phyloP scores from a whole-genome alignment of 1,140 invertebrate species.

The Heliothis virescens region DNA sequence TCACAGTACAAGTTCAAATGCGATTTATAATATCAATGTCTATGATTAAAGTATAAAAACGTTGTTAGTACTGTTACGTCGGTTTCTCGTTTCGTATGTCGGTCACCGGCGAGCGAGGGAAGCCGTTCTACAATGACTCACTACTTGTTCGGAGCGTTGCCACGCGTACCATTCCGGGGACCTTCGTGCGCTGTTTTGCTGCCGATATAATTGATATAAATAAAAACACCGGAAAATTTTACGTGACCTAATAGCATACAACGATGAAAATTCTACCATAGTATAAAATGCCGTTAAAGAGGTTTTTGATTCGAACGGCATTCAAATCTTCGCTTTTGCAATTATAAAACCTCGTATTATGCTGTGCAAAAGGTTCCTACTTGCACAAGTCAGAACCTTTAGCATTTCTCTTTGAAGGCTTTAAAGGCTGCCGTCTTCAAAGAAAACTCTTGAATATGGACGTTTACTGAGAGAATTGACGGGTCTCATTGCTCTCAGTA shows the following conservation, averaged over 20 bases:
- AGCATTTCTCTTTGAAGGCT: slow-evolving; percentile 2
- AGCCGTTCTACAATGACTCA: slow-evolving; percentile 71
- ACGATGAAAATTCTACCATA: neutral
- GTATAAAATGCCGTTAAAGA: neutral
- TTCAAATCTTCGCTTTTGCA: neutral
- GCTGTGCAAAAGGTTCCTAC: neutral
- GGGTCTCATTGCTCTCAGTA: neutral
- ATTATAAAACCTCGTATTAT: neutral
- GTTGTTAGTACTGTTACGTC: slow-evolving; percentile 44
- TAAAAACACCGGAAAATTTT: slow-evolving; percentile 19
- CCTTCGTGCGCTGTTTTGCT: slow-evolving; percentile 53
- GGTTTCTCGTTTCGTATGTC: slow-evolving; percentile 48
- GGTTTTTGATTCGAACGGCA: neutral
- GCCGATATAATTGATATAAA: slow-evolving; percentile 16
- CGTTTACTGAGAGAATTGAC: slow-evolving; percentile 19
- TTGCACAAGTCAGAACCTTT: neutral
- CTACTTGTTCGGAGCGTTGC: slow-evolving; percentile 43
- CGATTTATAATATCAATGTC: slow-evolving; percentile 40
- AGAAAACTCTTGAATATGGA: slow-evolving; percentile 7
- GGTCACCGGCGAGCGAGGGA: slow-evolving; percentile 62
- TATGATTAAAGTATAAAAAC: slow-evolving; percentile 42
- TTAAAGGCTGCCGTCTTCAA: neutral
- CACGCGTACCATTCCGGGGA: slow-evolving; percentile 43
- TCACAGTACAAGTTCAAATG: slow-evolving; percentile 14
- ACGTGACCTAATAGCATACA: slow-evolving; percentile 6